Base-by-base conservation (phyloP, 30 jellyfish, hydroid and myxozoan species). In the Aurelia coerulea region DNA sequence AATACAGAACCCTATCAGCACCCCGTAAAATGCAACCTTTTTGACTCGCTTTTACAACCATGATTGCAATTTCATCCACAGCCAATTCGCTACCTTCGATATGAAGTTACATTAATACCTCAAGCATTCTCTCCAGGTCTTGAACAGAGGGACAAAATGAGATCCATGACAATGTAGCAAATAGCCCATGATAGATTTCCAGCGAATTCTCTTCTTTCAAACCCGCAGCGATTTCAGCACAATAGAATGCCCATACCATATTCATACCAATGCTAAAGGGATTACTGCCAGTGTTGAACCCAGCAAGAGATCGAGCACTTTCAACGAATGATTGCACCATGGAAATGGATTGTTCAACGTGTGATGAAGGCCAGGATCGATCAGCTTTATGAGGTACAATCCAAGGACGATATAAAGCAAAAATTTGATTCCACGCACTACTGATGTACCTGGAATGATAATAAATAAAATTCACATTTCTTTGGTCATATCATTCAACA, bases 311-410 rank as follows among this genome's bases (percentile, higher is more conserved):
- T 18, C 93, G 88, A 31, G 84, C 63, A 19, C 86, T 58, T 42
- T 92, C 98, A 17, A 87, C 84, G 69, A 92, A 92, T 2, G 98
- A 86, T 59, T 86, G 96, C 37, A 92, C 60, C 65, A 92, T n/a
- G 1, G 60, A 19, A 42, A 76, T 62, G 11, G 88, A 82, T 17
- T 78, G 84, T 35, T 92, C 93, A 15, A 65, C 76, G 60, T 73
- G 78, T 4, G 65, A 82, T n/a, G 78, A 31, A 16, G 93, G 83
- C 98, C 98, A 92, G 8, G 94, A 60, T 31, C 74, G 62, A 54
- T 94, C 98, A 32, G 91, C 63, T 17, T 83, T 58, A 16, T 76
- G 93, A 11, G 98, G 98, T 2, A 86, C 89, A 41, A 92, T 76
- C 98, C 97, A 92, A 13, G 93, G 92, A 19, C 89, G 90, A 73